Base-by-base conservation (phyloP, 1,140 invertebrate genomes). In the Drosophila funebris region DNA sequence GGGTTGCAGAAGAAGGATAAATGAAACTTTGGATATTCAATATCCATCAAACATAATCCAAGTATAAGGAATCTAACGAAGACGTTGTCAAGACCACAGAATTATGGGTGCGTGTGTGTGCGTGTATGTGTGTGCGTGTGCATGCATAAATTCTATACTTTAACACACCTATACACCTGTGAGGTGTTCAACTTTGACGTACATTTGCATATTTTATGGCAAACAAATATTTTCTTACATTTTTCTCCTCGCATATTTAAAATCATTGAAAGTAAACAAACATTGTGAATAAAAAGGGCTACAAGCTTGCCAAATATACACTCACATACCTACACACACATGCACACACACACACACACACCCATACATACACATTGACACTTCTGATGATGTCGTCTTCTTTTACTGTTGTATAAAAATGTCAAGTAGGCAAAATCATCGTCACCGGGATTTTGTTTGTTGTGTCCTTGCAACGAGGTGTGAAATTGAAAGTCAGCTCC, bases 181-280 rank as follows among this genome's bases (percentile, higher is more conserved):
- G 50, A 43, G 62, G 48, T 53, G 48, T 41, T 29, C 31, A 39
- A 43, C 41, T 67, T 48, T 46, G 46, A 20, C 57, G 18, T 36
- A 53, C 63, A 77, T 85, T 85, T 85, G 73, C 82, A 85, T 85
- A 87, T 81, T 72, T 74, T 70, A 77, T 74, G 69, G 69, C 66
- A 58, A 57, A 60, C 58, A 68, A 61, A 85, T 76, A 80, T 76
- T 77, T 76, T 56, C 63, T 62, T 52, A 69, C 56, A 73, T 73
- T 62, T 56, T 75, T 83, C 73, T 66, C 24, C 29, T 54, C 62
- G 58, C 78, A 46, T 83, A 76, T 77, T 73, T 68, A 58, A 82
- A 87, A 82, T 78, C 71, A 20, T 36, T 44, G 6, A 37, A 36
- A 72, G 58, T 56, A 72, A 72, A 72, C 63, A 72, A 60, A 67